Conservation (phyloP, 2,113 vertebrate species). For the Melanerpes formicivorus region DNA sequence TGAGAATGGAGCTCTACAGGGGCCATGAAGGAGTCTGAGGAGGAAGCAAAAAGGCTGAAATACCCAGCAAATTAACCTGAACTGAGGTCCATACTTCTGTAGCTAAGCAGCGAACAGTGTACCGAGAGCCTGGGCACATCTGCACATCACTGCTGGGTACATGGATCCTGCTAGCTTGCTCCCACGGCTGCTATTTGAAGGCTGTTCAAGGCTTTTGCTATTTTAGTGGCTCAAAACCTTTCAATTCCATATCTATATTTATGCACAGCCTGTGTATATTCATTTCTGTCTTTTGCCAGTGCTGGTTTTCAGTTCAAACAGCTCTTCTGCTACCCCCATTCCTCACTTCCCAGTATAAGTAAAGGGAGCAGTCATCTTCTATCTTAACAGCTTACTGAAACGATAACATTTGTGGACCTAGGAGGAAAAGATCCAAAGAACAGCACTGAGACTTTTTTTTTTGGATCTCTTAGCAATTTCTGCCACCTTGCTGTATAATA, state of each 20-base stretch:
- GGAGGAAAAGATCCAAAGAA: neutral
- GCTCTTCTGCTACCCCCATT: constrained; percentile 42
- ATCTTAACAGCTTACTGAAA: constrained; percentile 19
- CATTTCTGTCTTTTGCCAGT: constrained; percentile 60
- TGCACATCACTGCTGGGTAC: neutral
- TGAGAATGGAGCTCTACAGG: constrained; percentile 10
- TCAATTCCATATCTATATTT: constrained; percentile 66
- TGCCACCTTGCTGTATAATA: neutral
- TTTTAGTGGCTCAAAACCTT: constrained; percentile 61
- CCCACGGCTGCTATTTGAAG: constrained; percentile 65
- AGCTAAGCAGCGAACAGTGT: neutral
- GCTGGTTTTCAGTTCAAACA: constrained; percentile 57
- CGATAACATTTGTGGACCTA: neutral
- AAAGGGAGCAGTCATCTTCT: constrained; percentile 30
- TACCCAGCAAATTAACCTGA: constrained; percentile 1
- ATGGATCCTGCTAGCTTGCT: constrained; percentile 1
- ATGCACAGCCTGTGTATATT: constrained; percentile 56
- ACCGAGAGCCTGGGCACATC: constrained; percentile 20
- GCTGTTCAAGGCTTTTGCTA: constrained; percentile 56
- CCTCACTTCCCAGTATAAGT: constrained; percentile 48
- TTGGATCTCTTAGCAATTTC: neutral
- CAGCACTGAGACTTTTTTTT: neutral
- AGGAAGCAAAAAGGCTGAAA: constrained; percentile 8
- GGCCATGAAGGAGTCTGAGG: neutral
- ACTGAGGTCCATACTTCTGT: neutral